Percentiles rank a stretch among this genome's conserved stretches.
Conservation (phyloP, 2,888 invertebrate species). For the Aspidiotus rigidus region DNA sequence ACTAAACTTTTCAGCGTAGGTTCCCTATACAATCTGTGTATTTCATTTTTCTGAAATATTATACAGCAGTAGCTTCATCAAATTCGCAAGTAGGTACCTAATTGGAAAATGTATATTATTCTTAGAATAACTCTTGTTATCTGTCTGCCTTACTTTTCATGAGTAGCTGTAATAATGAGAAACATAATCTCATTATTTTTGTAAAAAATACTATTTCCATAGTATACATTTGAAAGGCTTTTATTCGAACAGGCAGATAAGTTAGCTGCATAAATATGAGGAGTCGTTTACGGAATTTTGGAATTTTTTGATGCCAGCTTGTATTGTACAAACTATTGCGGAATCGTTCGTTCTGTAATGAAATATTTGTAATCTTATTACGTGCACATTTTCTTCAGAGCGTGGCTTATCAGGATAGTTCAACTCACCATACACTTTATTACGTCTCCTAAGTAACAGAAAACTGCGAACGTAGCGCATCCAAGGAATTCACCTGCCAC, state of each 20-base stretch:
- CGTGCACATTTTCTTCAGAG: too few relatives aligned
- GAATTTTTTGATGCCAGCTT: slow-evolving; percentile 12
- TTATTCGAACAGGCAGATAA: slow-evolving; percentile 11
- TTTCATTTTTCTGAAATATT: too few relatives aligned
- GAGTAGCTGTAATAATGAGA: slow-evolving; percentile 19
- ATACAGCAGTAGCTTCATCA: too few relatives aligned
- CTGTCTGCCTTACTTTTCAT: neutral
- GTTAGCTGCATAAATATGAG: slow-evolving; percentile 23
- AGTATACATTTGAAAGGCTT: slow-evolving; percentile 23
- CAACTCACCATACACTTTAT: slow-evolving; percentile 20
- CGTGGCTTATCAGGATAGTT: neutral
- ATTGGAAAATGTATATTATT: too few relatives aligned
- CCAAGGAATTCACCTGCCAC: neutral
- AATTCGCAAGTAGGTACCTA: too few relatives aligned
- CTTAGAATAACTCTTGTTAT: too few relatives aligned
- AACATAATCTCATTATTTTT: slow-evolving; percentile 9
- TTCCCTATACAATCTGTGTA: too few relatives aligned
- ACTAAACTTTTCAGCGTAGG: too few relatives aligned
- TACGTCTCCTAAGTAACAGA: slow-evolving; percentile 23
- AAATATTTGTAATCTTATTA: too few relatives aligned
- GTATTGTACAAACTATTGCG: slow-evolving; percentile 19
- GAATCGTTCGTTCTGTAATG: slow-evolving; percentile 12
- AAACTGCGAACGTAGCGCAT: slow-evolving; percentile 9
- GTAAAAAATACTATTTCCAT: slow-evolving; percentile 16
- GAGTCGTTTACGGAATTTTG: neutral